Evolutionary conservation across 1,140 invertebrate genomes (phyloP).

Genomic region (Dolichoris vasculosae): DNA sequence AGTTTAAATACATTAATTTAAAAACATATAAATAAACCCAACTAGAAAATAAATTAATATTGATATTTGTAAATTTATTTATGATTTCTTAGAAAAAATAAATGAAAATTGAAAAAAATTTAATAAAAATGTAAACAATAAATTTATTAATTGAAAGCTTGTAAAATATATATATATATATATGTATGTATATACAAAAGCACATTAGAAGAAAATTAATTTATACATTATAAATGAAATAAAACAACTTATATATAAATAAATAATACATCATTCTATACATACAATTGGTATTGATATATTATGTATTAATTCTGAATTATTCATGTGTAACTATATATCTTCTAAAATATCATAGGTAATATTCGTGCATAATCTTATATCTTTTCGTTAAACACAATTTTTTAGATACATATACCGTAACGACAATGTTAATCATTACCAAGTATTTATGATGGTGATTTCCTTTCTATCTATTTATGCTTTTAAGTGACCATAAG

Average conservation of each 20-base stretch:
- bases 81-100: background rate
- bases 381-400: background rate
- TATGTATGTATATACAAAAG: too few species aligned
- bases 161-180: too few species aligned
- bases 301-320: background rate
- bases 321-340: background rate
- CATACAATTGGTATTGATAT: background rate
- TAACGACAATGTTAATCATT: background rate
- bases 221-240: background rate
- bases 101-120: too few species aligned
- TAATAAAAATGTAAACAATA: too few species aligned
- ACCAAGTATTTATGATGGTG: background rate
- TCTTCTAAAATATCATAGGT: background rate
- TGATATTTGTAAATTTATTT: background rate
- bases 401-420: background rate
- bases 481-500: background rate
- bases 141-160: background rate
- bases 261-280: background rate
- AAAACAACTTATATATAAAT: background rate
- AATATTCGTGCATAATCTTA: background rate
- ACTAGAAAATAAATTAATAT: background rate
- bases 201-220: background rate
- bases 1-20: background rate
- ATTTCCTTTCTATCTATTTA: background rate
- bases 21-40: background rate